Evolutionary conservation across 1,140 invertebrate species (phyloP).

Genomic region (Episyrphus balteatus): DNA sequence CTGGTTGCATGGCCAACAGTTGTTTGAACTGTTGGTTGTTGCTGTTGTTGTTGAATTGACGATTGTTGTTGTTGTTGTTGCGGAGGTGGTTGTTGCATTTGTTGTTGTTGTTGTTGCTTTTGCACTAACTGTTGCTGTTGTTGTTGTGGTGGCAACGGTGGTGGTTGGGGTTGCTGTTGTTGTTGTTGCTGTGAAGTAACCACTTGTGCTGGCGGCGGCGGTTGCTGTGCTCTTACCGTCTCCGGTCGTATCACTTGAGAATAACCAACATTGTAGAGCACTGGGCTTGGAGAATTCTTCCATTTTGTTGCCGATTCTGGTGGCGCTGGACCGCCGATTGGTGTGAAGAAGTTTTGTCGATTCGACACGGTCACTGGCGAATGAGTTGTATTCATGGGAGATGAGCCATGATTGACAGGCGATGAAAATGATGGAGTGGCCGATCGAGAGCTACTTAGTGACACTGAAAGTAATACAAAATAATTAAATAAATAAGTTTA

Average conservation of each 20-base stretch:
- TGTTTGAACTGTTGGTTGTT: conserved; percentile 7
- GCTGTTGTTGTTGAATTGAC: background rate
- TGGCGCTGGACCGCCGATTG: conserved; percentile 58
- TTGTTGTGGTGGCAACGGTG: conserved; percentile 15
- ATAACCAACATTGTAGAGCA: conserved; percentile 21
- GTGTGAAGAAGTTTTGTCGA: conserved; percentile 74
- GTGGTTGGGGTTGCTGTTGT: conserved; percentile 14
- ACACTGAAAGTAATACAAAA: conserved; percentile 51
- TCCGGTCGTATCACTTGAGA: conserved; percentile 38
- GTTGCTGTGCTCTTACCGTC: conserved; percentile 37
- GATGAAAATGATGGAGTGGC: conserved; percentile 79
- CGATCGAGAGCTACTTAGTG: conserved; percentile 80
- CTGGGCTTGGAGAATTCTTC: conserved; percentile 33
- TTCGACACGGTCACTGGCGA: conserved; percentile 51
- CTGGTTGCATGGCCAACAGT: conserved; percentile 49
- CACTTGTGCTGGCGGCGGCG: conserved; percentile 14
- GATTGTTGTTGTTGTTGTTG: background rate
- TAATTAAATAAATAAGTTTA: conserved; percentile 3
- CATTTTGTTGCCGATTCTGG: conserved; percentile 24
- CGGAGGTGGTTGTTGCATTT: background rate
- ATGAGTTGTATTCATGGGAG: conserved; percentile 48
- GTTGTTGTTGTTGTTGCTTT: conserved; percentile 4
- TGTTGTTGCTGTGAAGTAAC: conserved; percentile 11
- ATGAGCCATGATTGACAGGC: conserved; percentile 56
- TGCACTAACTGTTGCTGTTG: conserved; percentile 8